Percentiles rank a stretch among this genome's conserved stretches.
Evolutionary conservation across 2,113 vertebrate genomes (phyloP).

Genomic region (Aleadryas rufinucha): DNA sequence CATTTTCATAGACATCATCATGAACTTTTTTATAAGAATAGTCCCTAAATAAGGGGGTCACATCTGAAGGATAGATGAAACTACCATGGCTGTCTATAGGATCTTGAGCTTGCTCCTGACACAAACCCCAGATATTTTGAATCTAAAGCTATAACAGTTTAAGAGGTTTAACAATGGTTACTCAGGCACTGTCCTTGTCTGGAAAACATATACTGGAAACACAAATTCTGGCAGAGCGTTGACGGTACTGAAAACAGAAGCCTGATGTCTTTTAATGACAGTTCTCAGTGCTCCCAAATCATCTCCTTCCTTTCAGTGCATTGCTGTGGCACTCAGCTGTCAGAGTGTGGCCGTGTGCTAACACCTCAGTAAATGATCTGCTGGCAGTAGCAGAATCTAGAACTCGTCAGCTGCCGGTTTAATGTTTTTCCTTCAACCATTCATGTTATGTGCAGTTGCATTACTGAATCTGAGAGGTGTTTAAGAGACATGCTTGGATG

Average conservation of each 20-base stretch:
- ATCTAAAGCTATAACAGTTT: neutral
- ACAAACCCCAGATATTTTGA: neutral
- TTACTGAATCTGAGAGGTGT: neutral
- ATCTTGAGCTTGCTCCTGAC: neutral
- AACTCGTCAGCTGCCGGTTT: neutral
- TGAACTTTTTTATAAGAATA: neutral
- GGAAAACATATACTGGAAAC: neutral
- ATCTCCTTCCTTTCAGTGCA: neutral
- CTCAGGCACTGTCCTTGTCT: neutral
- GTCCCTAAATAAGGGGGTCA: neutral
- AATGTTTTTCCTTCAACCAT: neutral
- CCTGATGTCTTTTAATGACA: neutral
- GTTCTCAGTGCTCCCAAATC: neutral
- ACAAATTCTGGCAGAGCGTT: neutral
- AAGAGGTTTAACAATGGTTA: neutral
- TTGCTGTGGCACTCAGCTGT: neutral
- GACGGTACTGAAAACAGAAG: neutral
- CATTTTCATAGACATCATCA: neutral
- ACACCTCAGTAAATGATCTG: neutral
- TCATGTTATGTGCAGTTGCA: neutral
- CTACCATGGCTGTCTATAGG: neutral
- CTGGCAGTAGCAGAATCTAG: neutral
- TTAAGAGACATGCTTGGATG: neutral
- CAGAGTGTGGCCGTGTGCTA: neutral
- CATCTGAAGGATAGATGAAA: neutral